A percentile compares a stretch with the other conserved stretches of the same genome.
Conservation (phyloP, 2,888 invertebrate species). For the Lydus trimaculatus region DNA sequence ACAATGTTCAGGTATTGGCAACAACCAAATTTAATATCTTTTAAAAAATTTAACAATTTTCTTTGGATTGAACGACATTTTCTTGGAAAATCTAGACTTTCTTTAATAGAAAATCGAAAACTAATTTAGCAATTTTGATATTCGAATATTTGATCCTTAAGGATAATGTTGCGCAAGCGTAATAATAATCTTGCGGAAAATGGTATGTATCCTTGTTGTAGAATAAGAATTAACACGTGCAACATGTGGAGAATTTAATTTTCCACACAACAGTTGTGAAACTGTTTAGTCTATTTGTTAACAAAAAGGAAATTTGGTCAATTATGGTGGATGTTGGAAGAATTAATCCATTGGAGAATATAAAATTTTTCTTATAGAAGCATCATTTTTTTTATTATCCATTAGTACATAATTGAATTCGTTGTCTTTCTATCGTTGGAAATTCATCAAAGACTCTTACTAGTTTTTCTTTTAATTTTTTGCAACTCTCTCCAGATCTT, state of each 20-base stretch:
- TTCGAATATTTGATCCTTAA: neutral
- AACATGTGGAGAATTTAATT: neutral
- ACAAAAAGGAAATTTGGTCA: neutral
- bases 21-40: neutral
- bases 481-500: neutral
- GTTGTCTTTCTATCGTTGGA: neutral
- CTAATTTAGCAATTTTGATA: neutral
- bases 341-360: neutral
- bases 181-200: neutral
- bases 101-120: neutral
- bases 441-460: neutral
- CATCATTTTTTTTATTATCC: neutral
- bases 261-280: neutral
- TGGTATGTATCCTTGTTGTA: neutral
- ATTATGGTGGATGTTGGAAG: neutral
- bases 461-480: neutral
- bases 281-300: neutral
- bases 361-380: neutral
- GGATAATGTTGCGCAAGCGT: neutral
- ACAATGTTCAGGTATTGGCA: neutral
- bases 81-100: neutral
- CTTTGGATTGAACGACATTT: neutral
- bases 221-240: slow-evolving; percentile 1
- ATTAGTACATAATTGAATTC: slow-evolving; percentile 10
- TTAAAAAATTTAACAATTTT: neutral